Base-by-base conservation (phyloP, 2,113 vertebrate genomes). In the Glareola pratincola region DNA sequence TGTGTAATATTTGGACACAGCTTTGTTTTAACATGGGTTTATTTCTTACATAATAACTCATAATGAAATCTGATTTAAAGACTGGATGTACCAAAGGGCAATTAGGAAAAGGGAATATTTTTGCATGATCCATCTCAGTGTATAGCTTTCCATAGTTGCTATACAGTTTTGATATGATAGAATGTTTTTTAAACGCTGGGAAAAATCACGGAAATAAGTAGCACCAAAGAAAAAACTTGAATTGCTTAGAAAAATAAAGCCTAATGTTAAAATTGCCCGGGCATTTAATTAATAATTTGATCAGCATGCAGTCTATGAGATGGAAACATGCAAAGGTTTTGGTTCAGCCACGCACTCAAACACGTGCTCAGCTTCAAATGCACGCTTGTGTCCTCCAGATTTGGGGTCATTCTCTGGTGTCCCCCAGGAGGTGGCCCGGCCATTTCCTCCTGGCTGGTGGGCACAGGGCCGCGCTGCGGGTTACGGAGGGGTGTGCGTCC, bases 271-370 rank as follows among this genome's bases (percentile, higher is more conserved):
- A 90, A 62, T 83, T 95, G 85, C 53, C 81, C 62, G 34, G 88
- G 64, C 78, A 83, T 93, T 97, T 91, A 80, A 80, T 94, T 92
- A 69, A 73, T 83, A 29, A 54, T 90, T 81, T 50, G 72, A 79
- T 22, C 34, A 37, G 63, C 12, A 50, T 83, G 37, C 67, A 50
- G 54, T 21, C 30, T 82, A 62, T 37, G 71, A 56, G 53, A 68
- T 5, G 2, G 68, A 91, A 88, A 57, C 14, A 19, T 1, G 2
- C 57, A 39, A 63, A 56, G 32, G 64, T 26, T 86, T 54, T 39
- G 50, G 19, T 47, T 85, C 63, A 39, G 77, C 47, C 48, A 3
- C 45, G 27, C 39, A 3, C 43, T 76, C n/a, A 11, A 22, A 56
- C 13, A 1, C 5, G 6, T 41, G 64, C 56, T 62, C n/a, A 53